Conservation (phyloP, 1,140 invertebrate genomes). For the Cyphomyrmex costatus region DNA sequence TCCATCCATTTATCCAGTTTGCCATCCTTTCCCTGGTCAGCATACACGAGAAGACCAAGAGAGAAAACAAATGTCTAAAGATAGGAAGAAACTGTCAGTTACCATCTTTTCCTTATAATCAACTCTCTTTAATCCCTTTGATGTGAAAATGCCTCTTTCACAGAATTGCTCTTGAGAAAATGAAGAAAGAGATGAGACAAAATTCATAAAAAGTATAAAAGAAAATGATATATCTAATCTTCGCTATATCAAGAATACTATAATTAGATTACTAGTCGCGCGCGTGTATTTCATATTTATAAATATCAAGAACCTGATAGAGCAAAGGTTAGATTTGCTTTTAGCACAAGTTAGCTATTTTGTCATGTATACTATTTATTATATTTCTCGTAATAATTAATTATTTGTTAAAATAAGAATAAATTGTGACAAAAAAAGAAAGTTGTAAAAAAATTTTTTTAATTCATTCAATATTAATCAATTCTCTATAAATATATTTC, state of each 20-base stretch:
- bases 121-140: constrained; percentile 37
- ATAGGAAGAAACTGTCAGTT: constrained; percentile 72
- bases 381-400: neutral
- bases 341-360: neutral
- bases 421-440: constrained; percentile 18
- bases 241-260: neutral
- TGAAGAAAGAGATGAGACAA: constrained; percentile 20
- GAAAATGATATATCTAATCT: constrained; percentile 21
- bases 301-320: constrained; percentile 16
- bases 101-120: constrained; percentile 72
- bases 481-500: constrained; percentile 1
- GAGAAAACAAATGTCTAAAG: constrained; percentile 76
- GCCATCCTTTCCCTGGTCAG: constrained; percentile 78
- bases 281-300: neutral
- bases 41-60: constrained; percentile 71
- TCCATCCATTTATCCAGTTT: constrained; percentile 68
- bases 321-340: neutral
- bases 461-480: neutral
- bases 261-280: constrained; percentile 18
- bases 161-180: constrained; percentile 15
- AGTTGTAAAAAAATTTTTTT: neutral
- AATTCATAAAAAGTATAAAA: constrained; percentile 10
- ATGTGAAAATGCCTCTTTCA: constrained; percentile 11
- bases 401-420: neutral
- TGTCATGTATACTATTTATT: neutral